These are phyloP conservation scores for Metaphire vulgaris DNA, from an alignment of 1,140 invertebrate genomes.

Conservation along the genomic window DNA sequence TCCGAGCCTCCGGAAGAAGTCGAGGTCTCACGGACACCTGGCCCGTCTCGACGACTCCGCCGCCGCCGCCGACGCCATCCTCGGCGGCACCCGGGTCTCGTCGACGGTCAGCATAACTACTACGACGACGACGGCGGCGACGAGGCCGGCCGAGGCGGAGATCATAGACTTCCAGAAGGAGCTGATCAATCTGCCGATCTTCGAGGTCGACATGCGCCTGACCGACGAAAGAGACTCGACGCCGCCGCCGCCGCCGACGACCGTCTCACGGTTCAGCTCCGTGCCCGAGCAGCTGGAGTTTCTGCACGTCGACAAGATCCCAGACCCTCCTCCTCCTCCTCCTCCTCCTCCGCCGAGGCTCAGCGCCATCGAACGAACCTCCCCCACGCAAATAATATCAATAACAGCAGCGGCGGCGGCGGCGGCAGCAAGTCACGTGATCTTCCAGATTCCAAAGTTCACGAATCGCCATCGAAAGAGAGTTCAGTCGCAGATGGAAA, in stretches of 20 bases:
- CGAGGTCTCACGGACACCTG: slow-evolving; percentile 26
- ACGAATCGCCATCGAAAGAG: too few relatives aligned
- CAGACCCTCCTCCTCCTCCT: too few relatives aligned
- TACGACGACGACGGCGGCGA: too few relatives aligned
- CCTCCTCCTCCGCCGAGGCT: slow-evolving; percentile 65
- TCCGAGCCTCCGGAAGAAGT: slow-evolving; percentile 25
- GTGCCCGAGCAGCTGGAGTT: neutral
- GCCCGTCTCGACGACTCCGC: neutral
- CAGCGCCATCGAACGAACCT: too few relatives aligned
- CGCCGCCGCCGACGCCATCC: neutral
- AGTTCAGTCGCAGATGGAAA: too few relatives aligned
- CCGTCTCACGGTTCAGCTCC: neutral
- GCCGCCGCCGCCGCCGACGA: too few relatives aligned
- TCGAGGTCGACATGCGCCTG: slow-evolving; percentile 45
- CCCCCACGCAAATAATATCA: too few relatives aligned
- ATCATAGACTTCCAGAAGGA: slow-evolving; percentile 44
- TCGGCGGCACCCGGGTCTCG: neutral
- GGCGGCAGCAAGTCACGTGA: too few relatives aligned
- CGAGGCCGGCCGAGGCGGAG: neutral
- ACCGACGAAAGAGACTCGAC: neutral
- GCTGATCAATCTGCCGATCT: slow-evolving; percentile 51
- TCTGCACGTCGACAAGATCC: neutral
- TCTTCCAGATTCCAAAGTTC: too few relatives aligned
- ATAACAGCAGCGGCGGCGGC: too few relatives aligned
- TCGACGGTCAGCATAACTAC: neutral